Evolutionary conservation across 2,888 invertebrate genomes (phyloP), one percentile per base, ranked within the genome.

Genomic region (Erynnis tages): DNA sequence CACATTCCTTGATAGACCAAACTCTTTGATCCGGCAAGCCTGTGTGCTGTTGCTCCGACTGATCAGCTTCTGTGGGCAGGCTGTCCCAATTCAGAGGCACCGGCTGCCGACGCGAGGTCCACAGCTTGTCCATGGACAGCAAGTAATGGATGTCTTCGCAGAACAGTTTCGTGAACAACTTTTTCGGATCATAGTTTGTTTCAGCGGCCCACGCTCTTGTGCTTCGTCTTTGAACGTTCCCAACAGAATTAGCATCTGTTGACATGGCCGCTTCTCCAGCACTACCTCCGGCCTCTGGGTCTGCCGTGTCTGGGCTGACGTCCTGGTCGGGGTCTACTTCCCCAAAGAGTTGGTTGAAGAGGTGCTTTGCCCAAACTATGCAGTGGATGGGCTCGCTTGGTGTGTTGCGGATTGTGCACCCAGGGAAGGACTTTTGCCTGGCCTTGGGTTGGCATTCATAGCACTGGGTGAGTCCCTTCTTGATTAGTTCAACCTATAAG

Each of bases 351-450:
- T 99, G 99, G 95, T 98, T 98, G 86, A 99, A 99, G 6, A 99
- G 92, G 91, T 98, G 98, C 81, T 99, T 99, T 0, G 98, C 96
- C 99, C 99, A 99, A 13, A 99, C 98, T 62, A 99, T 98, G 79
- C 99, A 99, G 83, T 99, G 99, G 63, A 99, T 98, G 0, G 97
- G 97, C 79, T 99, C 99, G 0, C 98, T 98, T 0, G 99, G 99
- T 0, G 99, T 99, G 77, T 99, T 99, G 32, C 99, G 92, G 63
- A 99, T 99, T 1, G 99, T 99, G 78, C 99, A 99, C 0, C 98
- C 98, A 0, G 99, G 99, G 84, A 94, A 99, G 4, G 96, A 94
- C 77, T 97, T 98, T 72, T 97, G 97, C 11, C 94, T 91, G 4
- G 96, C 93, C 80, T 97, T 97, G 0, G 97, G 97, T 47, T 94